phyloP scores from a whole-genome alignment of 2,113 vertebrate species.

The Callopanchax toddi region DNA sequence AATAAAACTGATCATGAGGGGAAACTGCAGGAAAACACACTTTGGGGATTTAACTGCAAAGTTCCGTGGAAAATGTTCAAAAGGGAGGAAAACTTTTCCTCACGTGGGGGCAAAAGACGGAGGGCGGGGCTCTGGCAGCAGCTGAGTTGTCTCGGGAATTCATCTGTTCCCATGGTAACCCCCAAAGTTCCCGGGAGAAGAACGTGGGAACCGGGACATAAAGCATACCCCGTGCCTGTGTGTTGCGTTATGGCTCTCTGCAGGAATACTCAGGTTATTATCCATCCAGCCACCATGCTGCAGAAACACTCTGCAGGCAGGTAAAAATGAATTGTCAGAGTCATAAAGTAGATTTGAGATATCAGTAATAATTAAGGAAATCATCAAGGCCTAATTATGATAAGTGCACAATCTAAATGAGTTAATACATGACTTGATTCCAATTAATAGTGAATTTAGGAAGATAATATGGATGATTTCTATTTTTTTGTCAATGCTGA shows the following conservation, averaged over 20 bases:
- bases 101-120: conserved; percentile 53
- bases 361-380: conserved; percentile 5
- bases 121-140: conserved; percentile 47
- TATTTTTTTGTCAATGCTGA: too few species aligned
- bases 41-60: conserved; percentile 42
- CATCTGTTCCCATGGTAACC: conserved; percentile 77
- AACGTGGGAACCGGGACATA: conserved; percentile 71
- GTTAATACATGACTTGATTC: not conserved
- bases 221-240: conserved; percentile 56
- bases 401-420: not conserved
- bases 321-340: conserved; percentile 15
- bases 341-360: conserved; percentile 17
- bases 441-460: not conserved
- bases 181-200: conserved; percentile 65
- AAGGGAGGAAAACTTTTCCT: conserved; percentile 41
- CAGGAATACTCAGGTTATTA: conserved; percentile 20
- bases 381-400: not conserved
- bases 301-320: not conserved
- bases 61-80: conserved; percentile 53
- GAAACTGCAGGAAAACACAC: not conserved
- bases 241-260: conserved; percentile 21
- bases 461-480: too few species aligned
- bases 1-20: not conserved
- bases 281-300: conserved; percentile 1
- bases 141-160: conserved; percentile 71